Evolutionary conservation across 2,888 invertebrate species (phyloP).

Genomic region (Heliconius cydno): DNA sequence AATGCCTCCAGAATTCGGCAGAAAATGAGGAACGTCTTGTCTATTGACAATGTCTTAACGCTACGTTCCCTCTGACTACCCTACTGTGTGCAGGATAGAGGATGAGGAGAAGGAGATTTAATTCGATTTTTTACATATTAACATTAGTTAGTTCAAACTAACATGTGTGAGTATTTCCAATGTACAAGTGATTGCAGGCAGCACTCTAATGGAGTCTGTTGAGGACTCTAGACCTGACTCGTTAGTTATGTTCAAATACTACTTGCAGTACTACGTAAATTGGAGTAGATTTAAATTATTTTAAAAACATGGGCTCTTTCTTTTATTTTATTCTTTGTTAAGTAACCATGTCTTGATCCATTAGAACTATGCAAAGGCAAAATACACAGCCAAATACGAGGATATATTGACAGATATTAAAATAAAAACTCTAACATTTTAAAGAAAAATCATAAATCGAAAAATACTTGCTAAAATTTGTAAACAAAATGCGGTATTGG

Average conservation of each 20-base stretch:
- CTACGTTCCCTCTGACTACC: no score
- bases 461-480: neutral
- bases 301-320: constrained; percentile 18
- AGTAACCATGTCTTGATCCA: neutral
- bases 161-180: constrained; percentile 11
- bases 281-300: constrained; percentile 37
- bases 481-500: neutral
- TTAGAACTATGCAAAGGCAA: neutral
- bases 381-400: neutral
- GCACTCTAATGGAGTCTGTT: constrained; percentile 41
- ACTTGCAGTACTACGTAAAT: constrained; percentile 37
- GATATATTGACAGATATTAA: no score
- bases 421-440: neutral
- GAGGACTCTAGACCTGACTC: constrained; percentile 39
- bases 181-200: constrained; percentile 37
- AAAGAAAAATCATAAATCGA: neutral
- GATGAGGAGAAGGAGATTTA: no score
- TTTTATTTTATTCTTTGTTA: neutral
- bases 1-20: no score
- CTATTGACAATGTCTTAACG: no score
- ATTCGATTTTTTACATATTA: neutral
- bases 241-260: constrained; percentile 39
- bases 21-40: no score
- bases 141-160: constrained; percentile 2
- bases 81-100: no score